Evolutionary conservation across 2,888 invertebrate species (phyloP), one percentile per base, ranked within the genome.

Genomic region (Trichopoda pennipes): DNA sequence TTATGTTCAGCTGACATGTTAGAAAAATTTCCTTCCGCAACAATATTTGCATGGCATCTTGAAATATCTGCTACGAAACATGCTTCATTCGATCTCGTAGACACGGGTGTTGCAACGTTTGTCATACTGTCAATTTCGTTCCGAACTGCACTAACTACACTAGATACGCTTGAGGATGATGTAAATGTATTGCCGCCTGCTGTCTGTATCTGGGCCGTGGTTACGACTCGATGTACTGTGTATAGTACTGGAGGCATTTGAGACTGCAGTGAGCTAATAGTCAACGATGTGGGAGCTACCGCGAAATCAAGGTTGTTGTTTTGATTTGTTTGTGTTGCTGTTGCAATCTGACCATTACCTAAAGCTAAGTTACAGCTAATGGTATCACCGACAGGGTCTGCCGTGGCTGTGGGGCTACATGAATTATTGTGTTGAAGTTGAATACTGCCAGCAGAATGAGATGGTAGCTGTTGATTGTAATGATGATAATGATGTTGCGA

Each of bases 161-260:
- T 91, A 32, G 91, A 91, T 12, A 91, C 91, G 84, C 91, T 91
- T 35, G 91, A 90, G 53, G 90, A 90, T 42, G 91, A 89, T 35
- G 91, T 90, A 75, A 90, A 91, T 49, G 91, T 89, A 78, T 88
- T 89, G 55, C 90, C 89, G 38, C 86, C 87, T 38, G 90, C 89
- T 55, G 91, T 90, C 85, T 91, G 91, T 73, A 91, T 90, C 86
- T 91, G 91, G 66, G 91, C 89, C 56, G 91, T 91, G 68, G 91
- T 90, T 68, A 91, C 91, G 80, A 91, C 91, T 35, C 91, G 89
- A 85, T 91, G 91, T 69, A 91, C 91, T 21, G 91, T 91, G 81
- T 91, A 91, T 86, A 91, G 85, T 75, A 91, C 86, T 19, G 91
- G 90, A 66, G 90, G 89, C 81, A 87, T 87, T 42, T 78, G 68